Base-by-base conservation (phyloP, 2,113 vertebrate species). In the Pristiophorus japonicus region DNA sequence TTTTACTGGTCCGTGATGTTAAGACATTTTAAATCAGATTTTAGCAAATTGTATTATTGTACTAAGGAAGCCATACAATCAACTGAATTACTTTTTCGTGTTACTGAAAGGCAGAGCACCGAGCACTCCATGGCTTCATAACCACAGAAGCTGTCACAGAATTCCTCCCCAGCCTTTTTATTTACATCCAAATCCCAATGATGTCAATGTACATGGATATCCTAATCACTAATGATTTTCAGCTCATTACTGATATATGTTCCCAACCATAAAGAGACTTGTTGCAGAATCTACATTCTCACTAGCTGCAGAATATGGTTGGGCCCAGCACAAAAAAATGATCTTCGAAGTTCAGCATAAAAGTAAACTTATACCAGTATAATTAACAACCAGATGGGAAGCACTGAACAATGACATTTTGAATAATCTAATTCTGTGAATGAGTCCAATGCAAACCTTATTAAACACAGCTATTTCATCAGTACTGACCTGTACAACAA, bases 401-500 rank as follows among this genome's bases (percentile, higher is more conserved):
- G 12, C 16, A 38, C 75, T 42, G n/a, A 38, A 16, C n/a, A 63
- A 11, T 88, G 47, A 55, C 14, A 38, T 63, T 34, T 30, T 62
- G 51, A 90, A n/a, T 62, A 62, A 90, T 90, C 30, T 88, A n/a
- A n/a, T n/a, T n/a, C n/a, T n/a, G n/a, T n/a, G n/a, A n/a, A n/a
- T n/a, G n/a, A n/a, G n/a, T n/a, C n/a, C n/a, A n/a, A n/a, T 55
- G 47, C 42, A 92, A 34, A 38, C n/a, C 8, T 34, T 90, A n/a
- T 90, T 59, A 7, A 45, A 20, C 38, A 67, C 0, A 93, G 42
- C 8, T 27, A 59, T 94, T 42, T 92, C 88, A 93, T 66, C 2
- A 70, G 51, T 30, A 94, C 97, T 93, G 4, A 99, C 99, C 98
- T 99, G 99, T 66, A 99, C 98, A 0, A 99, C 98, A 47, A 99